Conservation (phyloP, 2,888 invertebrate genomes). For the Phasia obesa region DNA sequence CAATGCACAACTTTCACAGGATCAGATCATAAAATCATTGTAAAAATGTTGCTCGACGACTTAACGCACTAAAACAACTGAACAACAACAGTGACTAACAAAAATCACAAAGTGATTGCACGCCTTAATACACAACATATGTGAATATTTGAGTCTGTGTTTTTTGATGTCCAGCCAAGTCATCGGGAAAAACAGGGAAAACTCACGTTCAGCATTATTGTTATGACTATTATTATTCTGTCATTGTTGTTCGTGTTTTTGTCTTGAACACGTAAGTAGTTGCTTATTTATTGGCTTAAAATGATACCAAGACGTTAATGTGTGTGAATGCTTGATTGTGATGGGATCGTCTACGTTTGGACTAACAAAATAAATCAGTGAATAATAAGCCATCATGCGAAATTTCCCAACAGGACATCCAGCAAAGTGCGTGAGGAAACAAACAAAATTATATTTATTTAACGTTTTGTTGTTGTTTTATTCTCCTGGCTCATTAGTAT, state of each 20-base stretch:
- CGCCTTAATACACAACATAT: slow-evolving; percentile 64
- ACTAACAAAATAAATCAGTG: slow-evolving; percentile 17
- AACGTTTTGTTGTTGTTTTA: neutral
- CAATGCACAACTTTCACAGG: slow-evolving; percentile 1
- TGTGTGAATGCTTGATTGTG: too few species aligned
- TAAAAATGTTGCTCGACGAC: neutral
- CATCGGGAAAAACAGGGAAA: slow-evolving; percentile 49
- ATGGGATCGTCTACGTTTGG: slow-evolving; percentile 1
- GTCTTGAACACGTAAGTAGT: slow-evolving; percentile 41
- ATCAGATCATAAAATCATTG: slow-evolving; percentile 46
- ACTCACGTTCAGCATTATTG: slow-evolving; percentile 57
- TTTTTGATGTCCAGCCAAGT: slow-evolving; percentile 16
- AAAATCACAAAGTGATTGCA: slow-evolving; percentile 49
- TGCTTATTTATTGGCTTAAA: slow-evolving; percentile 46
- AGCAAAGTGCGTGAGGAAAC: slow-evolving; percentile 60
- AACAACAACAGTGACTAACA: slow-evolving; percentile 7
- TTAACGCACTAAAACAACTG: neutral
- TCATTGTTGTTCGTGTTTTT: slow-evolving; percentile 14
- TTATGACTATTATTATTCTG: slow-evolving; percentile 2
- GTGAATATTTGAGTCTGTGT: slow-evolving; percentile 2
- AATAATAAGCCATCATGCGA: slow-evolving; percentile 59
- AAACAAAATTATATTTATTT: slow-evolving; percentile 37
- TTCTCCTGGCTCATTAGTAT: neutral
- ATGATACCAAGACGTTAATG: neutral
- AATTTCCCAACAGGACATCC: slow-evolving; percentile 67